Percentiles rank a stretch among this genome's conserved stretches.
Conservation (phyloP, 2,888 invertebrate species). For the Watsonalla cultraria region DNA sequence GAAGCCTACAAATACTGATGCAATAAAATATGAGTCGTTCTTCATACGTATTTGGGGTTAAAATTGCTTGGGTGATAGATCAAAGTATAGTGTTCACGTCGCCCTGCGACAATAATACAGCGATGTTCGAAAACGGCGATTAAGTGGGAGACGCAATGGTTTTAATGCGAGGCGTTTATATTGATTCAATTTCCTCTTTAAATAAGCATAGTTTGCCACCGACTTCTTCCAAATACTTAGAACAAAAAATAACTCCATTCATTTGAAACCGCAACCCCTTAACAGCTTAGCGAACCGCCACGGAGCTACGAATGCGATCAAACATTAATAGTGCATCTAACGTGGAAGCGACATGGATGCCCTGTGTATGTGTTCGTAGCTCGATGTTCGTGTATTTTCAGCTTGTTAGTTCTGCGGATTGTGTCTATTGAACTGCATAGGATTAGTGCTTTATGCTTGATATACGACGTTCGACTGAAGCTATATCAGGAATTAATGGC, state of each 20-base stretch:
- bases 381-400: slow-evolving; percentile 13
- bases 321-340: slow-evolving; percentile 38
- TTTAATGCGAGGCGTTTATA: background rate
- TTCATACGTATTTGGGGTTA: slow-evolving; percentile 23
- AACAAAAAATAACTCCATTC: slow-evolving; percentile 4
- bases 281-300: slow-evolving; percentile 18
- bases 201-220: background rate
- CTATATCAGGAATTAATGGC: background rate
- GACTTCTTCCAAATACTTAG: too few relatives aligned
- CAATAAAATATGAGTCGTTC: slow-evolving; percentile 39
- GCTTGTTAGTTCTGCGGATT: slow-evolving; percentile 4
- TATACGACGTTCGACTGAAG: background rate
- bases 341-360: slow-evolving; percentile 1
- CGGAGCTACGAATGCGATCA: slow-evolving; percentile 37
- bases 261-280: slow-evolving; percentile 19
- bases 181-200: background rate
- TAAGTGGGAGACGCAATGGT: slow-evolving; percentile 39
- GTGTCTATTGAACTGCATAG: background rate
- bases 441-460: background rate
- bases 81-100: slow-evolving; percentile 55
- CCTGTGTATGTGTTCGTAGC: background rate
- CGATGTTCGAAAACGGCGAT: slow-evolving; percentile 56
- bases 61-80: slow-evolving; percentile 39
- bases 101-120: slow-evolving; percentile 60
- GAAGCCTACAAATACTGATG: slow-evolving; percentile 25